Evolutionary conservation across 1,140 invertebrate genomes (phyloP).

Genomic region (Aphelenchoides besseyi): DNA sequence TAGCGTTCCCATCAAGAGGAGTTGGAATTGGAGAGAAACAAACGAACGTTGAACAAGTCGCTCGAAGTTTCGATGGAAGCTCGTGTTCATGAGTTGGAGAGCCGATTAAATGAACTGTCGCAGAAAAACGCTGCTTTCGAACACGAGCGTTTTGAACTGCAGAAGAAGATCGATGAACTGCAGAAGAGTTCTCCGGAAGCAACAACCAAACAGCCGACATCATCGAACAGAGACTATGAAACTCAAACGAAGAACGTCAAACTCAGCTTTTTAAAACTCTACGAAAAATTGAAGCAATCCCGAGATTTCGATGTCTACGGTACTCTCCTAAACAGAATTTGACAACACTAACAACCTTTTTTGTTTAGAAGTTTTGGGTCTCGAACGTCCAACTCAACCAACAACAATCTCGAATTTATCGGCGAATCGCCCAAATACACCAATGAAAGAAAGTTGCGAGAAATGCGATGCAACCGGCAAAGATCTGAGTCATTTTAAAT

Average conservation of each 20-base stretch:
- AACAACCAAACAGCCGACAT: background rate
- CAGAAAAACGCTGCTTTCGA: constrained; percentile 32
- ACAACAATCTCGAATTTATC: background rate
- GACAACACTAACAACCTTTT: background rate
- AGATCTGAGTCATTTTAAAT: constrained; percentile 44
- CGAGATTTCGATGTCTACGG: constrained; percentile 12
- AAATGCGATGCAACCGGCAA: constrained; percentile 29
- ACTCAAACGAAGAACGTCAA: constrained; percentile 5
- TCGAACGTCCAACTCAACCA: constrained; percentile 22
- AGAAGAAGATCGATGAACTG: constrained; percentile 29
- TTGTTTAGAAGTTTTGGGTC: constrained; percentile 13
- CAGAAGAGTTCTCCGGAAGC: constrained; percentile 19
- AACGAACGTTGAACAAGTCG: background rate
- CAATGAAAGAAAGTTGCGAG: constrained; percentile 20
- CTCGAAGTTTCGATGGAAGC: constrained; percentile 27
- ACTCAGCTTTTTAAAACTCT: constrained; percentile 11
- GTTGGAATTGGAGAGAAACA: constrained; percentile 18
- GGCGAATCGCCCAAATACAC: background rate
- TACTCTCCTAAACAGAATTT: background rate
- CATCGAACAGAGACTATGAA: constrained; percentile 8
- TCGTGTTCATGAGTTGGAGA: constrained; percentile 34
- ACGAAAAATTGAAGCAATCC: constrained; percentile 10
- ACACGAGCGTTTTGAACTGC: constrained; percentile 29
- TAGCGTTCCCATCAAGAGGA: constrained; percentile 35
- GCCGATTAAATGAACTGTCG: constrained; percentile 36